Evolutionary conservation across 2,797 vertebrate genomes (phyloP), one percentile per base, ranked within the genome.

Genomic region (Aselliscus stoliczkanus): DNA sequence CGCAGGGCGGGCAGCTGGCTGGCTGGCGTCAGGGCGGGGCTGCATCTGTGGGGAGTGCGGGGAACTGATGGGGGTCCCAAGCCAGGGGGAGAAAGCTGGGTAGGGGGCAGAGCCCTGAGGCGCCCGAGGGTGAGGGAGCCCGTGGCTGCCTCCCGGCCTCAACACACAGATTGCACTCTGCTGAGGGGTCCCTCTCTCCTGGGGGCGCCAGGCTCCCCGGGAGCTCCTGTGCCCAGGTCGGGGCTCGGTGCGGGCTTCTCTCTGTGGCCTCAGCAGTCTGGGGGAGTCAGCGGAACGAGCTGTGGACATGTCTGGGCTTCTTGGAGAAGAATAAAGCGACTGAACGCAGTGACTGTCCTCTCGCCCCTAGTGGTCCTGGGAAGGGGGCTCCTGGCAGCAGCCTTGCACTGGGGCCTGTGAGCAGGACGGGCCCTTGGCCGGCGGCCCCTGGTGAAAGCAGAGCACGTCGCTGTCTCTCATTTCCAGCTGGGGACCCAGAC

Each of bases 331-430:
- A 2, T 31, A n/a, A n/a, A n/a, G 42, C 11, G 42, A 31, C 15
- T 58, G 37, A 39, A 58, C 54, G 25, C 25, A 8, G 5, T 23
- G 34, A 58, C 4, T 3, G 50, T 47, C 44, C 44, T 39, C 23
- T 18, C 34, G 18, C 37, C 34, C 58, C 37, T 42, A 3, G 42
- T 12, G 76, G 52, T 29, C n/a, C 62, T 50, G 23, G 7, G 31
- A 42, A 1, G 18, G n/a, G 13, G 12, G 9, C 42, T 17, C 17
- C 0, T n/a, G 8, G 44, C 39, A 9, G 62, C 15, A 2, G 6
- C 6, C 1, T 47, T 15, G 5, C 21, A 52, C 9, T 6, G 12
- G 23, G 42, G 12, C 7, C 37, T 50, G n/a, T 50, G 54, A 2
- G 5, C 18, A 42, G 44, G 29, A 17, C 4, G 2, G 25, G 17